phyloP scores from a whole-genome alignment of 2,888 invertebrate species.

The Leptothorax acervorum region DNA sequence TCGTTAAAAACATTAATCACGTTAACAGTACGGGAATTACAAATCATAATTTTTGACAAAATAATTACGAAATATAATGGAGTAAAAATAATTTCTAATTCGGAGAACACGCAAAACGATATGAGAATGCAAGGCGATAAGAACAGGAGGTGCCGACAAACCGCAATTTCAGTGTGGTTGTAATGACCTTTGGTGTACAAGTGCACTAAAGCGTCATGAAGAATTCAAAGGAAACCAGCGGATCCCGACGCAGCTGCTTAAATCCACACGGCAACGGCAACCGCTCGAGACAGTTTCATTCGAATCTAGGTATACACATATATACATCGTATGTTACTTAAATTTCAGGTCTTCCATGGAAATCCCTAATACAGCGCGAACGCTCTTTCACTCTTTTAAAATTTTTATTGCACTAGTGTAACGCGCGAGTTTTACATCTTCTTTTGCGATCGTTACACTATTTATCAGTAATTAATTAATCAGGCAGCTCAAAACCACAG shows the following conservation, averaged over 20 bases:
- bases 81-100: neutral
- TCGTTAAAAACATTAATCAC: neutral
- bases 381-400: neutral
- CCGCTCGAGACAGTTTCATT: slow-evolving; percentile 26
- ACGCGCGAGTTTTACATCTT: slow-evolving; percentile 16
- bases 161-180: neutral
- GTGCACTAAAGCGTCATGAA: slow-evolving; percentile 53
- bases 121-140: neutral
- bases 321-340: slow-evolving; percentile 60
- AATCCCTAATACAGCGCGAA: slow-evolving; percentile 47
- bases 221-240: slow-evolving; percentile 43
- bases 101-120: neutral
- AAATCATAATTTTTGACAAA: neutral
- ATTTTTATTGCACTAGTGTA: neutral
- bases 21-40: too few relatives aligned
- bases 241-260: slow-evolving; percentile 43
- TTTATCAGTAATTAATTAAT: slow-evolving; percentile 31
- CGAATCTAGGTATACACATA: neutral
- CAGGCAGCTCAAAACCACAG: neutral
- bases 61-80: neutral
- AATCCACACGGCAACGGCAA: slow-evolving; percentile 31
- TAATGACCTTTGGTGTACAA: slow-evolving; percentile 44
- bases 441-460: neutral
- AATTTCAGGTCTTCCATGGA: slow-evolving; percentile 64
- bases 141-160: neutral